Conservation (phyloP, 2,113 vertebrate genomes). For the Chaetodon trifascialis region DNA sequence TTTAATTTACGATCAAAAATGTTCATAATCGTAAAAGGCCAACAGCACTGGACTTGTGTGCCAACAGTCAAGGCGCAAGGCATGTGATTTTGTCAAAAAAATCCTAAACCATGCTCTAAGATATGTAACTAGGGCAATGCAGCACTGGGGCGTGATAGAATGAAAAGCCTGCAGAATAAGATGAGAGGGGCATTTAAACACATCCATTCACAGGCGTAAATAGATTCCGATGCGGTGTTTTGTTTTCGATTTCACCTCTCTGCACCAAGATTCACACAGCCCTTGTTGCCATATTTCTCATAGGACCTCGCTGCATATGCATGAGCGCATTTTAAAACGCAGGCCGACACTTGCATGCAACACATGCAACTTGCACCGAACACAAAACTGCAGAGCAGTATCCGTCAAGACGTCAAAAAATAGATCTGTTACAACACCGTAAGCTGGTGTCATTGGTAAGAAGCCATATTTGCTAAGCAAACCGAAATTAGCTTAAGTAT, state of each 20-base stretch:
- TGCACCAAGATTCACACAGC: neutral
- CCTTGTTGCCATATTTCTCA: neutral
- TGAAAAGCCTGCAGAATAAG: neutral
- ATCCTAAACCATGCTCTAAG: slow-evolving; percentile 3
- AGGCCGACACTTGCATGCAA: neutral
- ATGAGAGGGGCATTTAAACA: neutral
- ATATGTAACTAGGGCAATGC: slow-evolving; percentile 5
- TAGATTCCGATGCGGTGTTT: neutral
- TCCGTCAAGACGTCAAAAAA: neutral
- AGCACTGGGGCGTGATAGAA: slow-evolving; percentile 17
- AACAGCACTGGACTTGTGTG: slow-evolving; percentile 21
- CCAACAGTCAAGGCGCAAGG: slow-evolving; percentile 24
- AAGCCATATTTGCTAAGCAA: slow-evolving; percentile 3
- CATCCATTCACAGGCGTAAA: slow-evolving; percentile 10
- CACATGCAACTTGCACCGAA: neutral
- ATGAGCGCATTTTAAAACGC: slow-evolving; percentile 2
- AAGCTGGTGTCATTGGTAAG: neutral
- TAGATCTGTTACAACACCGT: neutral
- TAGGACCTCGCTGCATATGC: slow-evolving; percentile 7
- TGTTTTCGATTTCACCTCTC: neutral
- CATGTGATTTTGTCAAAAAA: slow-evolving; percentile 33
- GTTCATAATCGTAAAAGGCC: slow-evolving; percentile 26
- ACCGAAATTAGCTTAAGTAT: slow-evolving; percentile 19
- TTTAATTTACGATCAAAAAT: slow-evolving; percentile 61
- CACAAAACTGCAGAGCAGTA: neutral